phyloP scores from a whole-genome alignment of 1,140 invertebrate species.

The Vanessa atalanta region DNA sequence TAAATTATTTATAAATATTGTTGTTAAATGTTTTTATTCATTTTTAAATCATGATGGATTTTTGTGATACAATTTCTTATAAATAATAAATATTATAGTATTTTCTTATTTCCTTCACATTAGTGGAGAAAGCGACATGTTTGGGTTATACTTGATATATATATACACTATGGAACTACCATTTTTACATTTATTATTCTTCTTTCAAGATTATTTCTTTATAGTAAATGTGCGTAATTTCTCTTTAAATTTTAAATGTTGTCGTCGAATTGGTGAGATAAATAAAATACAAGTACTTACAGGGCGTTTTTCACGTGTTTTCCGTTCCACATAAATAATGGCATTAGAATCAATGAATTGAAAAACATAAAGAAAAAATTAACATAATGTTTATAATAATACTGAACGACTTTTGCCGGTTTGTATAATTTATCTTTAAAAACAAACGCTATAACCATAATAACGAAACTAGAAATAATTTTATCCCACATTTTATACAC shows the following conservation, averaged over 20 bases:
- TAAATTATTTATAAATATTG: no score
- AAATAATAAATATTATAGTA: no score
- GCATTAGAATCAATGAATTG: slow-evolving; percentile 2
- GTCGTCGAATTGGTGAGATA: neutral
- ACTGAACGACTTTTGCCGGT: neutral
- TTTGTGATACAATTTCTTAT: no score
- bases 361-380: neutral
- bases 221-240: no score
- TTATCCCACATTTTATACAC: neutral
- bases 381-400: neutral
- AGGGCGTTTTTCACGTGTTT: slow-evolving; percentile 30
- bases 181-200: no score
- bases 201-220: no score
- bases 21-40: no score
- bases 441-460: neutral
- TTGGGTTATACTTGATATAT: no score
- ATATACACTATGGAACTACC: no score
- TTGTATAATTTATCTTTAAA: slow-evolving; percentile 1
- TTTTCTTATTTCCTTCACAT: no score
- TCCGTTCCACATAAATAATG: slow-evolving; percentile 17
- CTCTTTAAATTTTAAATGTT: neutral
- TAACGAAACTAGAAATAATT: neutral
- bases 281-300: slow-evolving; percentile 18
- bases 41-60: no score
- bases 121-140: no score